Evolutionary conservation across 1,140 invertebrate species (phyloP), one percentile per base, ranked within the genome.

Genomic region (Ceratitis capitata): DNA sequence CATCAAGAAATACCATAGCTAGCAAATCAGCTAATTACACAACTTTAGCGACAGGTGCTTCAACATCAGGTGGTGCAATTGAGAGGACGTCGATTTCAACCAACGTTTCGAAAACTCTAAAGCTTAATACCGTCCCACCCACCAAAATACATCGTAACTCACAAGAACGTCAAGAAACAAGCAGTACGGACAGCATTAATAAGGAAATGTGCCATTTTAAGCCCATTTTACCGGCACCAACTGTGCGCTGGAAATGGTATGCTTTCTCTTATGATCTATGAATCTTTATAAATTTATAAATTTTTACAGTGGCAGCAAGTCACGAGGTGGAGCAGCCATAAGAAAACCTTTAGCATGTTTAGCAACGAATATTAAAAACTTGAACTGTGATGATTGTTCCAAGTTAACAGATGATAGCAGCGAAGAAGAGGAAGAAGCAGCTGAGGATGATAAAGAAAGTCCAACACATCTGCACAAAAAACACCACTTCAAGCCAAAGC

Each of bases 151-250:
- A 92, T 86, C 89, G 90, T 7, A 90, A 87, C 16, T 87, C 88
- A 39, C 32, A 88, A 82, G 90, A 89, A 7, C 87, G 90, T 1
- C 87, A 88, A 49, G 88, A 88, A 1, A 88, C 87, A 84, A 91
- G 92, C 82, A 94, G 94, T 89, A 93, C 93, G 82, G 94, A 94
- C 86, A 94, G 93, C 85, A 93, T 94, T 47, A 93, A 93, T 87
- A 93, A 93, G 87, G 94, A 94, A 87, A 93, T 94, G 87, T 94
- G 94, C 88, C 92, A 94, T 87, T 94, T 94, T 82, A 94, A 94
- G 86, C 94, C 94, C 26, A 94, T 94, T 56, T 93, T 93, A 87
- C 92, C 93, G 39, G 92, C 93, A 87, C 93, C 93, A 82, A 92
- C 91, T 86, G 90, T 90, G 64, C 90, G 89, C 84, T 89, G 90